Evolutionary conservation across 1,140 invertebrate species (phyloP).

Genomic region (Chymomyza costata): DNA sequence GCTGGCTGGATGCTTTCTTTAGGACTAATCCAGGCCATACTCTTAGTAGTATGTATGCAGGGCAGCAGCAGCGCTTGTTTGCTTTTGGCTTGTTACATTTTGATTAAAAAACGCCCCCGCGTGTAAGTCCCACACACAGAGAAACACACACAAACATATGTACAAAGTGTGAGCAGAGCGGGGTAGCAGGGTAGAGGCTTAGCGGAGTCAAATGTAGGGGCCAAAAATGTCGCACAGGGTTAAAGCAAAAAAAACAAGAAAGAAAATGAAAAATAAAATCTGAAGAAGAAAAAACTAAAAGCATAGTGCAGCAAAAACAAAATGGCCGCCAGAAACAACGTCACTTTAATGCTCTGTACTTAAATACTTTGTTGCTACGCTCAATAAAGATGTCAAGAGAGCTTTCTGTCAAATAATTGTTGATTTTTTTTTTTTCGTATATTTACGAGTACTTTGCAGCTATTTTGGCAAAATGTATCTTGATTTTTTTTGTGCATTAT

Average conservation of each 20-base stretch:
- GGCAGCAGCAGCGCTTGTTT: constrained; percentile 51
- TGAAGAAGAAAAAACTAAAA: constrained; percentile 27
- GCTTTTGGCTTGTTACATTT: constrained; percentile 73
- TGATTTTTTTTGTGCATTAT: too few relatives aligned
- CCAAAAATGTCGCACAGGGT: constrained; percentile 53
- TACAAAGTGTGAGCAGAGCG: constrained; percentile 5
- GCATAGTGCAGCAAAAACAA: constrained; percentile 14
- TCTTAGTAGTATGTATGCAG: constrained; percentile 27
- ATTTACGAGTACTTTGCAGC: too few relatives aligned
- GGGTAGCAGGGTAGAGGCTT: constrained; percentile 19
- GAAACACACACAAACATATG: constrained; percentile 8
- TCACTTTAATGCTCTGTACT: constrained; percentile 22
- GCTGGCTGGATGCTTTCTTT: constrained; percentile 38
- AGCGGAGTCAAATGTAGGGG: constrained; percentile 50
- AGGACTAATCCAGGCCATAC: constrained; percentile 62
- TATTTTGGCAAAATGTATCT: too few relatives aligned
- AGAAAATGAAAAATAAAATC: constrained; percentile 28
- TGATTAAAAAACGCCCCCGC: constrained; percentile 73
- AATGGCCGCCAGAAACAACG: constrained; percentile 15
- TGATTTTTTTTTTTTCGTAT: too few relatives aligned
- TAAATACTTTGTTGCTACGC: too few relatives aligned
- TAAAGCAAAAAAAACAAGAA: constrained; percentile 20
- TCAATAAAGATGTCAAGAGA: too few relatives aligned
- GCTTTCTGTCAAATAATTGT: background rate
- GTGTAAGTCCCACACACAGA: constrained; percentile 48